Evolutionary conservation across 2,113 vertebrate species (phyloP), one percentile per base, ranked within the genome.

Genomic region (Urocolius indicus): DNA sequence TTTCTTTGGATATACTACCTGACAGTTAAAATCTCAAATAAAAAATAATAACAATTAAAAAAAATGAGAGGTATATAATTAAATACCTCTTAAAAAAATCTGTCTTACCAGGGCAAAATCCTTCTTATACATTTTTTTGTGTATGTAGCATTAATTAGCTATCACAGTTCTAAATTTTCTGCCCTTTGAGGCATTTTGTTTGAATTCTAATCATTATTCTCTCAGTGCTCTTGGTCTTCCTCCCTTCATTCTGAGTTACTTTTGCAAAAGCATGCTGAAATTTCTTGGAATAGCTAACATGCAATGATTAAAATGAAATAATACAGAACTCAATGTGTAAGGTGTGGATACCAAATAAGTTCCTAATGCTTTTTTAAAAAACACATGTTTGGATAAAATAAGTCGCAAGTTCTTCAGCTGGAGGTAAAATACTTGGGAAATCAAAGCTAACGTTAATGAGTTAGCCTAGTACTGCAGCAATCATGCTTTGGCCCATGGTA

Each of bases 151-250:
- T 77, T 67, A 93, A 49, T 95, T 95, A 62, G 41, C 69, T 90
- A 59, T 81, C 65, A 71, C 32, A 59, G 48, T 30, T 87, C 52
- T 78, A 93, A 61, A 62, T 57, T 36, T 63, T 85, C 48, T 81
- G 24, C 48, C 73, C 57, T 87, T 90, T 83, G 58, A 92, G 72
- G 36, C 80, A 13, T 80, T 90, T 73, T 88, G 49, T 88, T 90
- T 83, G 41, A 88, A 80, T 94, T 80, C 36, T 69, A 69, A 84
- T 80, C 20, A 49, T 80, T 80, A 79, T 72, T 92, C 30, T 80
- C 4, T 61, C 58, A 69, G 4, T 45, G 24, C 8, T 79, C 10
- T 72, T 72, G 17, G 52, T 93, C 41, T 79, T 90, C 65, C 12
- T 94, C 23, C 49, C 16, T 38, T 94, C 23, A 23, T 84, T 91